Conservation (phyloP, 2,797 vertebrate genomes). For the Cetoscarus ocellatus region DNA sequence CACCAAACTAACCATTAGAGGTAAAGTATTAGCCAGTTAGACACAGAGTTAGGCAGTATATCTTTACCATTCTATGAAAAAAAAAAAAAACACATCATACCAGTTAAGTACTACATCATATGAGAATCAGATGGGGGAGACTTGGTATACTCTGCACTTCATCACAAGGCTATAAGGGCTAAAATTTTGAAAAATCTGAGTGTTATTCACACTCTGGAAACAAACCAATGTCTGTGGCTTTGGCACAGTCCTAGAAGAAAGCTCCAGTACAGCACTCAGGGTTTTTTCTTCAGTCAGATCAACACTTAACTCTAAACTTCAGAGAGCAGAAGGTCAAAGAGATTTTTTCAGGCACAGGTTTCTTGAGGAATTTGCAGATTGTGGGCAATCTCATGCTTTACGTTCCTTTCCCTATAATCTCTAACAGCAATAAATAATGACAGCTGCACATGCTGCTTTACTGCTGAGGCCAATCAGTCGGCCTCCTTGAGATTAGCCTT, state of each 20-base stretch:
- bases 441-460: constrained; percentile 87
- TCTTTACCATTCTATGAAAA: too few relatives aligned
- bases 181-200: neutral
- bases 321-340: constrained; percentile 22
- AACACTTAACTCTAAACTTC: constrained; percentile 17
- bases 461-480: constrained; percentile 86
- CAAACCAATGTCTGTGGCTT: constrained; percentile 14
- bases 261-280: constrained; percentile 13
- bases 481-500: constrained; percentile 88
- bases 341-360: constrained; percentile 18
- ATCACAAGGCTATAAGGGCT: neutral
- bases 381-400: constrained; percentile 34
- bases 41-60: too few relatives aligned
- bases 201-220: constrained; percentile 22
- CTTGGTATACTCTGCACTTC: too few relatives aligned
- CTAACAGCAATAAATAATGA: constrained; percentile 86
- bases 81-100: too few relatives aligned
- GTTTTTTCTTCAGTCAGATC: constrained; percentile 18
- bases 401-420: constrained; percentile 71
- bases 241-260: constrained; percentile 28
- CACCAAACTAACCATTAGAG: too few relatives aligned
- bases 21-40: too few relatives aligned
- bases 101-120: too few relatives aligned
- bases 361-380: constrained; percentile 20
- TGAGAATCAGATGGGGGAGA: too few relatives aligned